A percentile compares a stretch with the other conserved stretches of the same genome.
Evolutionary conservation across 2,888 invertebrate species (phyloP).

Genomic region (Pristionchus japonicus): DNA sequence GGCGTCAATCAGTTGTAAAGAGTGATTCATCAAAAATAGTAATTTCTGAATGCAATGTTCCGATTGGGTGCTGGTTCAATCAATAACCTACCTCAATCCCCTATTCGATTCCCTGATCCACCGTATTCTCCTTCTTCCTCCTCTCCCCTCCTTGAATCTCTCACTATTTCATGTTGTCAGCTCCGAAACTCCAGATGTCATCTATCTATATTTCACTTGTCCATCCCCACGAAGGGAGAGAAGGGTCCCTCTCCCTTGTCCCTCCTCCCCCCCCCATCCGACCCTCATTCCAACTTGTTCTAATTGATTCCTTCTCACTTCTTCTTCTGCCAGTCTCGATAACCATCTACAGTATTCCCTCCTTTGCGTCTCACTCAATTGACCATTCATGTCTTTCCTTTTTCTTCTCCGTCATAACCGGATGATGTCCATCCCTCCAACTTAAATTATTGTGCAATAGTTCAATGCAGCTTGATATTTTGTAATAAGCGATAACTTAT

Average conservation of each 20-base stretch:
- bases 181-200: conserved; percentile 39
- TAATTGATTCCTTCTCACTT: conserved; percentile 37
- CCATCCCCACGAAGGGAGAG: conserved; percentile 20
- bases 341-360: conserved; percentile 21
- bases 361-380: neutral
- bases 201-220: conserved; percentile 35
- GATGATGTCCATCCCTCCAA: neutral
- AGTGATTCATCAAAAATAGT: neutral
- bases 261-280: neutral
- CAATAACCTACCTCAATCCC: neutral
- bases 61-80: neutral
- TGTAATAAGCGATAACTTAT: no score
- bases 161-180: conserved; percentile 44
- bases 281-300: conserved; percentile 36
- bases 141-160: neutral
- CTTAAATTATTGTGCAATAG: neutral
- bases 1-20: neutral
- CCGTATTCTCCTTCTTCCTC: neutral
- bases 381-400: neutral
- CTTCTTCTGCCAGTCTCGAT: neutral
- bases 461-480: no score
- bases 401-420: neutral
- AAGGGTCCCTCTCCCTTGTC: neutral
- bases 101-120: neutral
- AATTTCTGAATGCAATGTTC: neutral